Evolutionary conservation across 2,797 vertebrate genomes (phyloP), one percentile per base, ranked within the genome.

Genomic region (Setipinna tenuifilis): DNA sequence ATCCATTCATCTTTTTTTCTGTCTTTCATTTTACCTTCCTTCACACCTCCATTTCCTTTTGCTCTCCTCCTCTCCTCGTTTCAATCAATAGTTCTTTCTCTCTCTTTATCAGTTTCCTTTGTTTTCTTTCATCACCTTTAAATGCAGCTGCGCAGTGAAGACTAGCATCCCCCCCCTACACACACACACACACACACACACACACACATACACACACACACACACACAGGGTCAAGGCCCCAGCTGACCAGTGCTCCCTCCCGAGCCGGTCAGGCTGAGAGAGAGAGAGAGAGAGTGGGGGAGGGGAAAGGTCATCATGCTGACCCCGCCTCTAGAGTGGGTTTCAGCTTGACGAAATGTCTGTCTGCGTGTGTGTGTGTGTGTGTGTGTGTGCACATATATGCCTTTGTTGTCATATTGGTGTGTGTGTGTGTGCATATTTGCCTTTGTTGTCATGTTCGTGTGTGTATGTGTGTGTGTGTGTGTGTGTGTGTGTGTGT

Each of bases 131-230:
- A 48, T 48, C 46, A 48, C 46, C 46, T 48, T 10, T 10, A 48
- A 48, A 48, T 48, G 46, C 46, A 48, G 46, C 46, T 48, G 46
- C 46, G 10, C 3, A 48, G 46, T 48, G 46, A 4, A 48, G 46
- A 48, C 46, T 3, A 48, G 46, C 46, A 48, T 48, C 46, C 3
- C 10, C 46, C 46, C 46, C 46, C 46, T 48, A 48, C 46, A 71
- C 65, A 71, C 65, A 71, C 65, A 68, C 62, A 68, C 62, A 68
- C 62, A 68, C 62, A 68, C 62, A 28, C 62, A 68, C 62, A 68
- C 62, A 68, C 62, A 68, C 62, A 68, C 23, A 71, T 10, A 71
- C 28, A 71, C 28, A 71, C 14, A 35, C 65, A 25, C 28, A 25
- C 28, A 10, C 12, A 28, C 23, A 71, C 65, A 71, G 65, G 65